Conservation (phyloP, 2,797 vertebrate species). For the Scomberomorus guttatus region DNA sequence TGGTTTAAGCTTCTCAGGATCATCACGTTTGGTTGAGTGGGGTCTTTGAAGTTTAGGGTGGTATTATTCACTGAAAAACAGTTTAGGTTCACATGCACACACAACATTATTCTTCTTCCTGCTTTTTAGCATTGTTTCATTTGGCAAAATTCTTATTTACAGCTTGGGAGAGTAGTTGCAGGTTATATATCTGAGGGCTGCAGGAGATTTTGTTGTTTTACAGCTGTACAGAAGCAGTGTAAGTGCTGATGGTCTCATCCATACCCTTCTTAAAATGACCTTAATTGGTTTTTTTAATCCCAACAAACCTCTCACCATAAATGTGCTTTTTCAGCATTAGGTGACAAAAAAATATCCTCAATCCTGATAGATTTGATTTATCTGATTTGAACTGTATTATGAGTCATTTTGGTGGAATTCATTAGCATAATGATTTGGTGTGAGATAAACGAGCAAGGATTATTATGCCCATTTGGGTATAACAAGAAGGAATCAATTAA, state of each 20-base stretch:
- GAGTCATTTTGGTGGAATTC: background rate
- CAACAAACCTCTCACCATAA: background rate
- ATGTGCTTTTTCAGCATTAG: background rate
- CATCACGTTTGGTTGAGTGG: slow-evolving; percentile 29
- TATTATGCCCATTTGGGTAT: background rate
- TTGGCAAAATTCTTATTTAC: slow-evolving; percentile 5
- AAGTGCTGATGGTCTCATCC: background rate
- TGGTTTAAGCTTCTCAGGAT: slow-evolving; percentile 22
- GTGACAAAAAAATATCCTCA: background rate
- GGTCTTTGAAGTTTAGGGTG: slow-evolving; percentile 44
- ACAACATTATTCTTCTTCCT: slow-evolving; percentile 5
- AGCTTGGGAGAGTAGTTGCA: background rate
- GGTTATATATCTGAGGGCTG: background rate
- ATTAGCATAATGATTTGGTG: background rate
- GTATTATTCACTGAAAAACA: slow-evolving; percentile 9
- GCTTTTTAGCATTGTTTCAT: slow-evolving; percentile 16
- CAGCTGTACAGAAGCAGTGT: slow-evolving; percentile 16
- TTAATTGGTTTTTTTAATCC: background rate
- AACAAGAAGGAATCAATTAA: background rate
- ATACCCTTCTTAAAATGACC: background rate
- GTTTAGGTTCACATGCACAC: background rate
- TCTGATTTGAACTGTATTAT: background rate
- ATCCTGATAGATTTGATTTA: background rate
- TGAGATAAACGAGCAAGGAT: too few species aligned
- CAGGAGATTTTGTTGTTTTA: slow-evolving; percentile 9